Base-by-base conservation (phyloP, 2,113 vertebrate genomes). In the Lamprologus tigripictilis region DNA sequence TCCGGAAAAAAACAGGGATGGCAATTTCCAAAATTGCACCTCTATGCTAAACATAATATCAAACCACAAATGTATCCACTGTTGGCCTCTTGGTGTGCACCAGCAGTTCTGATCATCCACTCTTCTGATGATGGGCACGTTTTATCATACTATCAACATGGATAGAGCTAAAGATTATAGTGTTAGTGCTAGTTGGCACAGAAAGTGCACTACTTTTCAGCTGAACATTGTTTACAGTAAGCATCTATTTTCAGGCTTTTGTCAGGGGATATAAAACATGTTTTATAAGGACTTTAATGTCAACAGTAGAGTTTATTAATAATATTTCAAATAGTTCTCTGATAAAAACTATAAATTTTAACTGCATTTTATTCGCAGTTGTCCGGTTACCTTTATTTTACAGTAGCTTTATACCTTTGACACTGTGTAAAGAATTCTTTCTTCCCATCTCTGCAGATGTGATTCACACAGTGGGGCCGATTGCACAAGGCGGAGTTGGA, bases 391-490 rank as follows among this genome's bases (percentile, higher is more conserved):
- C 14, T 57, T 28, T 57, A 66, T 88, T 63, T 76, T 53, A 42
- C 19, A 26, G n/a, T 3, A 16, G 55, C 19, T 45, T 83, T 6
- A 23, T 23, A 80, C 63, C 31, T 82, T 79, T 85, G 23, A 58
- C 73, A 35, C 63, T 78, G 21, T 40, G 28, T 63, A 40, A 47
- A 54, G 5, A 83, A 49, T 11, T 35, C 4, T 45, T 82, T 47
- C 28, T 80, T 71, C 61, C 71, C 57, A 7, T 84, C 47, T 80
- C 49, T 85, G 66, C 95, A 98, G 98, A 97, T 73, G 97, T 98
- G 90, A 97, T 98, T 93, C 98, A 98, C 94, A 97, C 97, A 0
- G 97, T 98, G 94, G 98, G 98, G 26, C 98, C 98, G 19, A 96
- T 98, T 9, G 96, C 80, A 37, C 93, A 94, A 91, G 96, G 66